Evolutionary conservation across 2,113 vertebrate species (phyloP), one percentile per base, ranked within the genome.

Genomic region (Suncus etruscus): DNA sequence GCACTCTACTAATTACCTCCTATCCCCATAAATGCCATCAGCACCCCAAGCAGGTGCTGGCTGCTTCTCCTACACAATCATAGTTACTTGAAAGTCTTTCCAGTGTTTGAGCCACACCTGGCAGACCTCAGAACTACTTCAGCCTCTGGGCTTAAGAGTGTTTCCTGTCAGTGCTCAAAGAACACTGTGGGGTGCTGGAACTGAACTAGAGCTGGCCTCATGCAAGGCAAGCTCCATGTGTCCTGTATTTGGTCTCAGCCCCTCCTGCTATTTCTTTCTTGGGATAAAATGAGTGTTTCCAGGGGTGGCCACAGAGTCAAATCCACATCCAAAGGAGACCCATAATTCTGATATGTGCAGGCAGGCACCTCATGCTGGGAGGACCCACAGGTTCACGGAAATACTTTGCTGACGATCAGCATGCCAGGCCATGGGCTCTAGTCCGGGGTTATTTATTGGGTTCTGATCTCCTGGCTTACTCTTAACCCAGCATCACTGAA

Each of bases 11-110:
- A 3, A 61, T 8, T 5, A 2, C 15, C 63, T 50, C 6, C 72
- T 24, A 27, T 50, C 45, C 8, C 3, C 0, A 3, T 1, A 2
- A 7, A 0, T 16, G 16, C 3, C 22, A 11, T 54, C 45, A 47
- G 4, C 68, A 10, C 12, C 25, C 77, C 61, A 39, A 3, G 20
- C 47, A 77, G 32, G 22, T 63, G 20, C 50, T 11, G 0, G 9
- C 48, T 25, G 54, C 54, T 58, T 14, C 14, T 16, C 54, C 54
- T 58, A 18, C 54, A 58, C 54, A 14, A 5, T 5, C 12, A 58
- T 3, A 58, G 4, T 8, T 14, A 58, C 54, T 18, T 18, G 18
- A 14, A 58, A 58, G 54, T 58, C 54, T 16, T 58, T 14, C 18
- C 1, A 18, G 54, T 14, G 54, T 58, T 14, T 58, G 54, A 12